Evolutionary conservation across 2,888 invertebrate genomes (phyloP), one percentile per base, ranked within the genome.

Genomic region (Drosophila algonquin): DNA sequence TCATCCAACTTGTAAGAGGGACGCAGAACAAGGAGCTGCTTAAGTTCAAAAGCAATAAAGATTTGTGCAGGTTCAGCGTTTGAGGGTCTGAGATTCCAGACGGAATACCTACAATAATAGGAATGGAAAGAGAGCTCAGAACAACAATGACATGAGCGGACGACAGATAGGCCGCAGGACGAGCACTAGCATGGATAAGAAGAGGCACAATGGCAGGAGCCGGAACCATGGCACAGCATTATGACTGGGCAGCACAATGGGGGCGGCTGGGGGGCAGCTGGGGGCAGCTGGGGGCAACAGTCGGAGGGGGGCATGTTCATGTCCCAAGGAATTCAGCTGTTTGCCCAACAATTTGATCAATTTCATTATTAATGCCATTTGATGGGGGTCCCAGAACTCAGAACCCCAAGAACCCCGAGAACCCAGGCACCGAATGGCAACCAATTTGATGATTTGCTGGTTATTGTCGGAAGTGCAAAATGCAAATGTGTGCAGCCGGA

Each of bases 31-130:
- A 62, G 60, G 35, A 21, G 64, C 58, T 72, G 68, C 74, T 76
- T 55, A 54, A 71, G 73, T 64, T 76, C n/a, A 54, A 64, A 80
- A 73, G 74, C 77, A 79, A 81, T 77, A 80, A 83, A 77, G 73
- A 81, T 86, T 87, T 85, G 58, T 76, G 84, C 76, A 77, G 75
- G 75, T 77, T 81, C 87, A 79, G 84, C 81, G 65, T 74, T 76
- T 74, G 47, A 52, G 55, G 73, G 32, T 5, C 60, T 24, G 6
- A 52, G 40, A 30, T 48, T 40, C 40, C 44, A 27, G 18, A 21
- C 32, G 60, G 61, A 45, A 12, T 40, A 40, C 40, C 40, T 40
- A 40, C 53, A 40, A 21, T 21, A 21, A 45, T 44, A 44, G 40
- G 2, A 40, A 27, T 44, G 48, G n/a, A 32, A 16, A 8, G 18